phyloP scores from a whole-genome alignment of 2,888 invertebrate species.

The Hydrotaea cyrtoneurina region DNA sequence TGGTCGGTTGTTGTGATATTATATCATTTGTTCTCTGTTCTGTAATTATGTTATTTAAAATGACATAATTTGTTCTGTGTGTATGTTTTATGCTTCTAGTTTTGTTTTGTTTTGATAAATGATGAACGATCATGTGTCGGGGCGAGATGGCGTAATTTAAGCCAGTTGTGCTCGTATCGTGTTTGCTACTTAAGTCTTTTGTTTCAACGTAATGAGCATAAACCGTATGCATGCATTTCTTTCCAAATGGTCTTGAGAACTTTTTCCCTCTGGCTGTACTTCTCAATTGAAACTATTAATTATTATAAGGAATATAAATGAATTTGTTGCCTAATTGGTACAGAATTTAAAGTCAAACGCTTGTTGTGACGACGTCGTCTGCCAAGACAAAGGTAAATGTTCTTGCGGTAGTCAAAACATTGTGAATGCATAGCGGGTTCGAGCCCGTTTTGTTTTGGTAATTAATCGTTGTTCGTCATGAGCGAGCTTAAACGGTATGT shows the following conservation, averaged over 20 bases:
- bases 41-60: conserved; percentile 39
- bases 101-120: conserved; percentile 20
- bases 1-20: background rate
- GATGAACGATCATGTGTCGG: background rate
- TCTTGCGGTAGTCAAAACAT: background rate
- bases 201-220: background rate
- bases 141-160: background rate
- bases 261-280: background rate
- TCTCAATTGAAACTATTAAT: background rate
- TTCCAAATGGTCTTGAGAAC: conserved; percentile 14
- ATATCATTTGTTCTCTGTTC: conserved; percentile 28
- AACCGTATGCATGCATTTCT: background rate
- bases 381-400: background rate
- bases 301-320: background rate
- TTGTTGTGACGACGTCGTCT: background rate
- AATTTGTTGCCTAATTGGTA: background rate
- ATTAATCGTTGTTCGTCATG: background rate
- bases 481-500: background rate
- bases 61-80: conserved; percentile 47
- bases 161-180: background rate
- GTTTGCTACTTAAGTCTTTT: conserved; percentile 30
- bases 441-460: background rate
- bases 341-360: background rate
- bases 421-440: background rate
- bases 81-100: background rate